A percentile compares a stretch with the other conserved stretches of the same genome.
These are phyloP conservation scores for Passer montanus DNA, from an alignment of 2,113 vertebrate genomes.

Conservation along the genomic window DNA sequence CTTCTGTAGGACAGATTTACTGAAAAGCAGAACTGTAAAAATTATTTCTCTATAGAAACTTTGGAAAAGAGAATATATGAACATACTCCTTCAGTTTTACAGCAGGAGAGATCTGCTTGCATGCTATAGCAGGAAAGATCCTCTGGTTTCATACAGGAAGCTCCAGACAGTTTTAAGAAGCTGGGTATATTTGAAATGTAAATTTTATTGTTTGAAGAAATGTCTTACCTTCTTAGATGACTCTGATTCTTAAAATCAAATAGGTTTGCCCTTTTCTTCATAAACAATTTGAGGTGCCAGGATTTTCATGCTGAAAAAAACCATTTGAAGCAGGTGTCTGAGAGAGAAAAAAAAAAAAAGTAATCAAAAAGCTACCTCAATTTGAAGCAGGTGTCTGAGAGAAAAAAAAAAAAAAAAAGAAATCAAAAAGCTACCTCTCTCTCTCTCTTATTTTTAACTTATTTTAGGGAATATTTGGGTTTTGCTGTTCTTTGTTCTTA, in stretches of 20 bases:
- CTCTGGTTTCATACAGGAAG: background rate
- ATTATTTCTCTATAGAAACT: background rate
- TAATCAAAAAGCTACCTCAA: too few relatives aligned
- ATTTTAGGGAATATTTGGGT: background rate
- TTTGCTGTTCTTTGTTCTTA: background rate
- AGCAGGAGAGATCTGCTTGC: background rate
- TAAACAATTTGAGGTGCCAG: background rate
- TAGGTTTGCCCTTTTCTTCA: background rate
- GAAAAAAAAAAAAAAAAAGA: too few relatives aligned
- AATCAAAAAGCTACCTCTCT: too few relatives aligned
- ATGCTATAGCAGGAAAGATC: background rate
- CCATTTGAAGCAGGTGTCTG: background rate
- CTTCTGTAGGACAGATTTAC: background rate
- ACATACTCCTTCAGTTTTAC: background rate
- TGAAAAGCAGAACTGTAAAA: conserved; percentile 1
- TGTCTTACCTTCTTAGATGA: background rate
- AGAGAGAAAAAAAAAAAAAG: background rate
- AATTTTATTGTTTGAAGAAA: background rate
- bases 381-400: too few relatives aligned
- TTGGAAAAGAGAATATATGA: background rate
- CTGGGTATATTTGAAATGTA: background rate
- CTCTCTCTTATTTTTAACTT: conserved; percentile 7
- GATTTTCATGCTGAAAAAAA: background rate
- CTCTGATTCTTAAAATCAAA: background rate
- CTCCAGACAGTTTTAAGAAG: background rate